Conservation (phyloP, 1,140 invertebrate genomes). For the Ips nitidus region DNA sequence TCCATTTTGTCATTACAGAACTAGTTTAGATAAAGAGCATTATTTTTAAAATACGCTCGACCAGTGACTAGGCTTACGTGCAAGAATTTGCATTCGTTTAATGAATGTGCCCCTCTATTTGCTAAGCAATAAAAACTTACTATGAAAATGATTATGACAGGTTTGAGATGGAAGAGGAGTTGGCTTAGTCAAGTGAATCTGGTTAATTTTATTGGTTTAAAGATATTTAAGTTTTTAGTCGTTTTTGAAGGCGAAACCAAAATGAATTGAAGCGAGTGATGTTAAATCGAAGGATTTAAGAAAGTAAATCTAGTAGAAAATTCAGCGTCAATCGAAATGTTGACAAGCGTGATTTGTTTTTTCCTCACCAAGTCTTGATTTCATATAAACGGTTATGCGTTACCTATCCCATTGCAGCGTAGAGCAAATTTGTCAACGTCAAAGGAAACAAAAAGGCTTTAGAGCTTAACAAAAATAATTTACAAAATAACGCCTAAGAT, state of each 20-base stretch:
- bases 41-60: not conserved
- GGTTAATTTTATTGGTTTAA: not conserved
- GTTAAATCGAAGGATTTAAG: not conserved
- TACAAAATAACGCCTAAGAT: conserved; percentile 18
- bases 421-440: conserved; percentile 21
- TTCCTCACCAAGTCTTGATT: conserved; percentile 1
- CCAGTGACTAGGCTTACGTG: conserved; percentile 25
- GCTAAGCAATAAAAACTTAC: not conserved
- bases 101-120: not conserved
- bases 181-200: not conserved
- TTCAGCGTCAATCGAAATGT: not conserved
- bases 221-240: not conserved
- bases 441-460: conserved; percentile 14
- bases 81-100: conserved; percentile 21
- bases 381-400: conserved; percentile 1
- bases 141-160: not conserved
- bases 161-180: not conserved
- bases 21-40: conserved; percentile 30
- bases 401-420: conserved; percentile 14
- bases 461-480: conserved; percentile 19
- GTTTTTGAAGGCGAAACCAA: not conserved
- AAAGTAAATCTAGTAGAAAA: not conserved
- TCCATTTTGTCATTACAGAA: conserved; percentile 32
- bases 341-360: conserved; percentile 2
- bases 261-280: conserved; percentile 1